Evolutionary conservation across 92 coral and sea anemone genomes (phyloP), one percentile per base, ranked within the genome.

Genomic region (Parazoanthus darwini): DNA sequence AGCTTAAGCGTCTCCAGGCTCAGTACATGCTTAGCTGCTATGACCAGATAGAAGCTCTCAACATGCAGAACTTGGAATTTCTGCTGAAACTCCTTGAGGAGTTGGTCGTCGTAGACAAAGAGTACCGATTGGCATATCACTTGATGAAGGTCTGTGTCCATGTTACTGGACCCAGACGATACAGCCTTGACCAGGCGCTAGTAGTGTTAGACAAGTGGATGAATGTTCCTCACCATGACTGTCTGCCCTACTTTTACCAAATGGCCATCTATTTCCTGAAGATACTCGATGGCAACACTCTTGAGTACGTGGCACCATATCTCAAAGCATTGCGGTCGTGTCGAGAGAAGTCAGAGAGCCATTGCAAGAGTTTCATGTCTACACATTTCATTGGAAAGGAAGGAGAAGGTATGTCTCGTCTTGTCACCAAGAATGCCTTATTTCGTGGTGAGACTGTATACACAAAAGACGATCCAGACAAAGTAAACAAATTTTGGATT

Each of bases 401-500:
- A 35, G 97, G 95, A n/a, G 85, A 87, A 22, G 97, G 97, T 1
- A 96, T 96, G 98, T 92, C 94, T 48, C 96, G 94, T 75, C 81
- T 96, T 13, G 58, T 96, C 0, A 94, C 94, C 29, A 90, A 88
- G 3, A 89, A 66, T 58, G 84, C 95, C 0, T 80, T 96, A 33
- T 87, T 93, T 44, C 91, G 88, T 10, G 96, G 94, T 2, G 96
- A 93, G 81, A 91, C 85, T 0, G 95, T 89, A 16, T 94, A 96
- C 72, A 71, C 80, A 0, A 80, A 89, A 37, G 81, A 59, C 11
- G 88, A 71, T 83, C 87, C 96, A 0, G 90, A 91, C 9, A 89
- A 83, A 42, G 91, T 90, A 5, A 36, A 79, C 1, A 86, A 86
- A 20, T 94, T 92, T 79, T 92, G 94, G 94, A 68, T 79, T 14